A percentile compares a stretch with the other conserved stretches of the same genome.
Conservation (phyloP, 2,113 vertebrate genomes). For the Chaetodon auriga region DNA sequence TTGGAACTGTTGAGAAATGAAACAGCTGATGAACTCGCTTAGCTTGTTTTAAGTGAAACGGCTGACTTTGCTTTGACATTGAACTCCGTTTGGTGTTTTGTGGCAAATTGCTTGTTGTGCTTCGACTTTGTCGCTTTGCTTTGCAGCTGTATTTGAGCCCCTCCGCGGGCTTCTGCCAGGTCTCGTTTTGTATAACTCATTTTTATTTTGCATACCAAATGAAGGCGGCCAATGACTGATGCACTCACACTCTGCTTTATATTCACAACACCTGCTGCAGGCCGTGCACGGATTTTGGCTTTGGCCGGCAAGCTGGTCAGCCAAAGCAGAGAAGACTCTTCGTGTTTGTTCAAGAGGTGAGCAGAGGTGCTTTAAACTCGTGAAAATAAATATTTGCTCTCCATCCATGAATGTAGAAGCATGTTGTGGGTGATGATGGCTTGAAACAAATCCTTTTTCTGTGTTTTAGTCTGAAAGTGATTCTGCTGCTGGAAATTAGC, state of each 20-base stretch:
- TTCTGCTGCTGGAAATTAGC: background rate
- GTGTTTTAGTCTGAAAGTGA: background rate
- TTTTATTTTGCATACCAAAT: conserved; percentile 69
- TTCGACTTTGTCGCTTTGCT: conserved; percentile 29
- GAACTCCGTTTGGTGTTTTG: background rate
- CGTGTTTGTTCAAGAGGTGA: conserved; percentile 23
- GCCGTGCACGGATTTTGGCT: conserved; percentile 44
- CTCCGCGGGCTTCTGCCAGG: conserved; percentile 36
- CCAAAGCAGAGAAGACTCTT: conserved; percentile 16
- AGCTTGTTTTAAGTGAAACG: conserved; percentile 10
- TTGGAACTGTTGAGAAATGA: background rate
- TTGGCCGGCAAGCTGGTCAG: conserved; percentile 21
- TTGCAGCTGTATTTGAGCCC: conserved; percentile 42
- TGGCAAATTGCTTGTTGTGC: conserved; percentile 26
- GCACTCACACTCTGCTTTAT: conserved; percentile 54
- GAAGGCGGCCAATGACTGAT: conserved; percentile 55
- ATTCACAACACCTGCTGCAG: conserved; percentile 67
- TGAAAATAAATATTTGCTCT: background rate
- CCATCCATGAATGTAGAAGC: background rate
- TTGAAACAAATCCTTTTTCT: background rate
- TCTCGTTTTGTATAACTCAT: conserved; percentile 53
- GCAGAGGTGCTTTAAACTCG: background rate
- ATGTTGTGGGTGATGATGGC: background rate
- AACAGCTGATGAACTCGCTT: background rate
- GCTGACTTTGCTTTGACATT: conserved; percentile 15